These are phyloP conservation scores for Ophion ellenae DNA, from an alignment of 2,888 invertebrate genomes.

Conservation along the genomic window DNA sequence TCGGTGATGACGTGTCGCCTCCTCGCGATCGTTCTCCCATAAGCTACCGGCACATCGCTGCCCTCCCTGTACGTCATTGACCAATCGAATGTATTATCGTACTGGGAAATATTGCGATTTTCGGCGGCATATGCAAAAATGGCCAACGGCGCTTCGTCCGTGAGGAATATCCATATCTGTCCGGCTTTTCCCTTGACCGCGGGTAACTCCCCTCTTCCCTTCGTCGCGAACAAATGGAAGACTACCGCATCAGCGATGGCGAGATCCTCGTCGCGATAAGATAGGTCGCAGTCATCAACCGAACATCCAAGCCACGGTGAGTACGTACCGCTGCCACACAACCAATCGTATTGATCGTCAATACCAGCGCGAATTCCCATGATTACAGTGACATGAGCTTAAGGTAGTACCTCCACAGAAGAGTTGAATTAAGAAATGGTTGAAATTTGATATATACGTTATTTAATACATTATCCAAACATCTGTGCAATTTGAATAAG, in stretches of 20 bases:
- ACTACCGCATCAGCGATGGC: constrained; percentile 87
- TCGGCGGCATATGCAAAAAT: constrained; percentile 84
- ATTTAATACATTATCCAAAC: too few relatives aligned
- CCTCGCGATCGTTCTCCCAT: constrained; percentile 85
- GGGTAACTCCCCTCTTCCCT: constrained; percentile 85
- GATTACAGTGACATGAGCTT: too few relatives aligned
- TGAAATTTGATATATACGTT: too few relatives aligned
- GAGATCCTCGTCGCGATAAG: constrained; percentile 85
- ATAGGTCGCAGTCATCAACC: constrained; percentile 87
- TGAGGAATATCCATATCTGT: constrained; percentile 90
- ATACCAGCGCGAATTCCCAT: background rate
- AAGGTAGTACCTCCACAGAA: too few relatives aligned
- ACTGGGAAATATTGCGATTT: constrained; percentile 79
- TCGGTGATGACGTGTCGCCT: background rate
- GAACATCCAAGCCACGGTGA: constrained; percentile 87
- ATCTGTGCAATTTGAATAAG: too few relatives aligned
- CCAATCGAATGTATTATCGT: constrained; percentile 88
- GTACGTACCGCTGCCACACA: constrained; percentile 71
- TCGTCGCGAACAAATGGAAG: constrained; percentile 85
- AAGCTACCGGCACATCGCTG: constrained; percentile 89
- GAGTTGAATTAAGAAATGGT: too few relatives aligned
- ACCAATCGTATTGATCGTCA: background rate
- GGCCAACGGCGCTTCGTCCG: constrained; percentile 87
- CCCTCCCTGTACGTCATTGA: constrained; percentile 89
- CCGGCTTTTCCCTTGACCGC: constrained; percentile 77